Base-by-base conservation (phyloP, 1,140 invertebrate species). In the Conus betulinus region DNA sequence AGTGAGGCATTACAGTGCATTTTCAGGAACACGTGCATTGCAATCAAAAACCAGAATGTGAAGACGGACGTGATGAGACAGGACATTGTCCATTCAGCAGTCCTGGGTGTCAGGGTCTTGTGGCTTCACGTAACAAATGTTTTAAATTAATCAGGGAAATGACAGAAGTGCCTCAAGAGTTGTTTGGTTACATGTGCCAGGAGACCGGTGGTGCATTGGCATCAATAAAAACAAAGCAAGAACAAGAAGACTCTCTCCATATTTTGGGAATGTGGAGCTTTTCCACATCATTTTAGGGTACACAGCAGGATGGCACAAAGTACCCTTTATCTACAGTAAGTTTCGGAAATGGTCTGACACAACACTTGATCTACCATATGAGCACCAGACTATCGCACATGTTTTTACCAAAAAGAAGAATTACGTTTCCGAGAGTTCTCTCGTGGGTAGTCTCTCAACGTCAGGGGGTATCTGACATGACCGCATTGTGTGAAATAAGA, bases 11-110 rank as follows among this genome's bases (percentile, higher is more conserved):
- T 84, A 84, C 55, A 7, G 15, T 57, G 4, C 3, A 7, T 84
- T 84, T n/a, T 25, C 27, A 60, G 25, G 5, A 60, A 1, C 83
- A 84, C n/a, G 39, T 84, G 8, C 39, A 84, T 7, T 84, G 83
- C 25, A 84, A 84, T 52, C 53, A 60, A 23, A 23, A 60, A 53
- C 53, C 55, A 57, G 83, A 84, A 53, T 84, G 83, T 39, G 5
- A 84, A 13, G 83, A 52, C 15, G 83, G 52, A 60, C 52, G 53
- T 52, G 83, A 84, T 10, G 83, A 84, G 25, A 53, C 27, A 27
- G 20, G 11, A 27, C 83, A 84, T 53, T 84, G 83, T 84, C 83
- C 83, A 17, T 84, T 60, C 83, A 84, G 83, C 83, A 84, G 83
- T 27, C 52, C 83, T 23, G 52, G 17, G 20, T 84, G 83, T 25